Evolutionary conservation across 2,888 invertebrate genomes (phyloP).

Genomic region (Stegophylla sp.): DNA sequence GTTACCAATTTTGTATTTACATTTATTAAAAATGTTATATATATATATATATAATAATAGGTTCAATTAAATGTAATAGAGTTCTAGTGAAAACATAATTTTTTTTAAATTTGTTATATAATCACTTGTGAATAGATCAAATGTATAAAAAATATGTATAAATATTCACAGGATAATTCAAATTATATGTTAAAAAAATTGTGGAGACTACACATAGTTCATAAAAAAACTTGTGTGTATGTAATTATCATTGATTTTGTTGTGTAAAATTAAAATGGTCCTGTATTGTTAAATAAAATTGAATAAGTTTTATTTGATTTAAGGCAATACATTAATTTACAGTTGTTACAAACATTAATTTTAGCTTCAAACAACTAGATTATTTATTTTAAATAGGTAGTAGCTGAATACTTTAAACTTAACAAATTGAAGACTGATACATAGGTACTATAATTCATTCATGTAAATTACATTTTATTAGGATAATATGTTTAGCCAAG

Average conservation of each 20-base stretch:
- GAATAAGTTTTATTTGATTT: not conserved
- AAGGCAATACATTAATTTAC: too few species aligned
- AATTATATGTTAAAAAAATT: too few species aligned
- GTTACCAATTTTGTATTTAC: slow-evolving; percentile 22
- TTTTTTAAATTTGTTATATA: slow-evolving; percentile 15
- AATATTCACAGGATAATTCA: too few species aligned
- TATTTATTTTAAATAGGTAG: too few species aligned
- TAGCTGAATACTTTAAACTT: slow-evolving; percentile 10
- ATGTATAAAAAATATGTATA: too few species aligned
- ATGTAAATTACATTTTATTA: slow-evolving; percentile 14
- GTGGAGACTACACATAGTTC: too few species aligned
- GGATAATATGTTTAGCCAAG: slow-evolving; percentile 11
- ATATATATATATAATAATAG: not conserved
- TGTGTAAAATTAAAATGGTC: too few species aligned
- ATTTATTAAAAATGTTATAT: not conserved
- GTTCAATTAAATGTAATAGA: not conserved
- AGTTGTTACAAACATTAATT: not conserved
- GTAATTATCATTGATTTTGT: too few species aligned
- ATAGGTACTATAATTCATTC: not conserved
- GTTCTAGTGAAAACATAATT: not conserved
- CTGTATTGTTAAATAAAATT: too few species aligned
- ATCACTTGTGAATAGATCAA: not conserved
- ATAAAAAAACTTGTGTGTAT: too few species aligned
- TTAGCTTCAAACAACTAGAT: too few species aligned
- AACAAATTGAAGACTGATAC: slow-evolving; percentile 55